A percentile compares a stretch with the other conserved stretches of the same genome.
phyloP scores from a whole-genome alignment of 2,888 invertebrate genomes.

The Elegia similella region DNA sequence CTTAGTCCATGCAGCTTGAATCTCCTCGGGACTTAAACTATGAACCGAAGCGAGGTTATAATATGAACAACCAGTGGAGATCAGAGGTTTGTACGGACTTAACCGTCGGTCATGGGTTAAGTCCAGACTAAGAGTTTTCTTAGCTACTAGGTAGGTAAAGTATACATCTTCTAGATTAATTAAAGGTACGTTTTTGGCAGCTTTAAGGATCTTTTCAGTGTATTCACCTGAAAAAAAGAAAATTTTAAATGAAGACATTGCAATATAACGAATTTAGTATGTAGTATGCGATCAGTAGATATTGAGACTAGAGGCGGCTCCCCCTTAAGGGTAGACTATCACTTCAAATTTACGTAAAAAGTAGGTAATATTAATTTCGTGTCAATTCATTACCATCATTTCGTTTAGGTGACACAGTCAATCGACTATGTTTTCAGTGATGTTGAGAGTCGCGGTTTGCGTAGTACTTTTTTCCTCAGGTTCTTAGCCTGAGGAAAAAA shows the following conservation, averaged over 20 bases:
- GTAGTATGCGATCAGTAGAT: too few relatives aligned
- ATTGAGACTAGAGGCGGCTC: too few relatives aligned
- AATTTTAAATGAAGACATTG: not conserved
- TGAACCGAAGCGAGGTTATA: slow-evolving; percentile 51
- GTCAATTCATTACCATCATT: too few relatives aligned
- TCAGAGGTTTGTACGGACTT: slow-evolving; percentile 48
- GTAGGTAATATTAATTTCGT: too few relatives aligned
- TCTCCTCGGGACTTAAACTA: slow-evolving; percentile 45
- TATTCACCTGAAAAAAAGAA: slow-evolving; percentile 53
- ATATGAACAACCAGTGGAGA: slow-evolving; percentile 43
- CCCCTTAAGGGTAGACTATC: too few relatives aligned
- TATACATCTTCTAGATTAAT: slow-evolving; percentile 88
- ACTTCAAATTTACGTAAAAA: too few relatives aligned
- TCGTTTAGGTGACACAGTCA: too few relatives aligned
- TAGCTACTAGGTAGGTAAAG: slow-evolving; percentile 86
- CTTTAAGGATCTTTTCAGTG: slow-evolving; percentile 65
- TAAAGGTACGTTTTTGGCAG: slow-evolving; percentile 79
- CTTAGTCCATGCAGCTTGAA: slow-evolving; percentile 42
- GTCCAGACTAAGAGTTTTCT: slow-evolving; percentile 68
- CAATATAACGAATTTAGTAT: too few relatives aligned
- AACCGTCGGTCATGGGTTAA: slow-evolving; percentile 82
- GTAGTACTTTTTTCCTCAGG: too few relatives aligned
- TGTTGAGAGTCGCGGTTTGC: too few relatives aligned
- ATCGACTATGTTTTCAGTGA: too few relatives aligned
- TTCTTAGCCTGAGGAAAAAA: too few relatives aligned